Evolutionary conservation across 2,797 vertebrate genomes (phyloP).

Genomic region (Syngnathus rostellatus): DNA sequence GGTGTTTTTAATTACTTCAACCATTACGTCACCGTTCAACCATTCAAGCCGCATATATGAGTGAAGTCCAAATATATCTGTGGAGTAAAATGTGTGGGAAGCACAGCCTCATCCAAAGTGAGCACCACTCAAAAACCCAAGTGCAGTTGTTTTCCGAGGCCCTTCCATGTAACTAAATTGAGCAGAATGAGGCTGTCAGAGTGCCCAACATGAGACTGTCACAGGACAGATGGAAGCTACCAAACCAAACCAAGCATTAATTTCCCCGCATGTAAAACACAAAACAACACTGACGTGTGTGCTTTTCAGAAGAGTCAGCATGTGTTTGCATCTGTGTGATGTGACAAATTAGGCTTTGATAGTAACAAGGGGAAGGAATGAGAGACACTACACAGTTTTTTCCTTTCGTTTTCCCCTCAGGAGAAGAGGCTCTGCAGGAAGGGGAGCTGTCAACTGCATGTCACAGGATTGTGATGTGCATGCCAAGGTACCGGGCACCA

Average conservation of each 20-base stretch:
- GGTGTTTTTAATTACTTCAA: constrained; percentile 9
- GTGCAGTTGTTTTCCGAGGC: constrained; percentile 40
- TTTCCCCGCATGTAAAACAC: constrained; percentile 30
- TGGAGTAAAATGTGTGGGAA: constrained; percentile 40
- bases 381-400: constrained; percentile 19
- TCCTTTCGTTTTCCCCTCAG: constrained; percentile 22
- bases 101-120: constrained; percentile 53
- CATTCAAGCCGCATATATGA: constrained; percentile 21
- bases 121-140: constrained; percentile 56
- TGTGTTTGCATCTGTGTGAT: constrained; percentile 12
- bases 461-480: constrained; percentile 44
- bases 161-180: constrained; percentile 42
- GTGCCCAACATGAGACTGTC: constrained; percentile 38
- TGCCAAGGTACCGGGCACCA: constrained; percentile 27
- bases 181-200: constrained; percentile 26
- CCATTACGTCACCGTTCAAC: constrained; percentile 18
- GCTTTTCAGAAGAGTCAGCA: constrained; percentile 11
- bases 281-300: constrained; percentile 33
- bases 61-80: constrained; percentile 23
- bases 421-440: constrained; percentile 32
- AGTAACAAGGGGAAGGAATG: constrained; percentile 39
- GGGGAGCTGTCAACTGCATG: constrained; percentile 50
- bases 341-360: constrained; percentile 31
- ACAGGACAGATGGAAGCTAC: constrained; percentile 39
- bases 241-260: constrained; percentile 41